Base-by-base conservation (phyloP, 2,113 vertebrate species). In the Hystrix brachyura region DNA sequence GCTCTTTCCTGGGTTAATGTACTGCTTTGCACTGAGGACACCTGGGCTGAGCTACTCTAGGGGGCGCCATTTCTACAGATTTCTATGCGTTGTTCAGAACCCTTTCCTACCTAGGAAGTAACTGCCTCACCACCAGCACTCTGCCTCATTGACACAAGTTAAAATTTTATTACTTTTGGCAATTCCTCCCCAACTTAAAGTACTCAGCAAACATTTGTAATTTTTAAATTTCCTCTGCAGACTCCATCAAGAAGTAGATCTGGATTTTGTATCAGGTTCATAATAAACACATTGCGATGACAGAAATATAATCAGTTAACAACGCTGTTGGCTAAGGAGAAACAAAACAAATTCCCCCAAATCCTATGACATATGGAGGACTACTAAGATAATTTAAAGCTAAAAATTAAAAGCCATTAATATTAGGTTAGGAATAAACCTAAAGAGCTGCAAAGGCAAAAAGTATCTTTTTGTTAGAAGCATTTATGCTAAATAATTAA, bases 401-500 rank as follows among this genome's bases (percentile, higher is more conserved):
- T 90, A 71, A 84, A 87, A 38, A 79, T 55, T 25, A 84, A 46
- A 34, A 15, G 48, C 46, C n/a, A 46, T 57, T 94, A 82, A 91
- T 10, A 89, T 34, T 46, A 87, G 38, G 62, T 48, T 55, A 93
- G 53, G 55, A 95, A 69, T 64, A 83, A 94, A 38, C 17, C 53
- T 67, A 95, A 92, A 86, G 74, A 84, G 14, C 78, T 76, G 64
- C 25, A 86, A 71, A 94, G 46, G 90, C 17, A 91, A 95, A 94
- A 12, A 57, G 46, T 6, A 71, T 84, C 71, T 57, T 95, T 94
- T 48, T 74, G 72, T 88, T 74, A 78, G 83, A 92, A 83, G 59
- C 46, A 65, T 7, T 80, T 19, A 13, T 71, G 90, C 91, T 96
- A 97, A 96, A 97, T 96, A 97, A 97, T 97, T 96, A 95, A 97